These are phyloP conservation scores for Muraenolepis orangiensis DNA, from an alignment of 2,797 vertebrate species.

Conservation along the genomic window DNA sequence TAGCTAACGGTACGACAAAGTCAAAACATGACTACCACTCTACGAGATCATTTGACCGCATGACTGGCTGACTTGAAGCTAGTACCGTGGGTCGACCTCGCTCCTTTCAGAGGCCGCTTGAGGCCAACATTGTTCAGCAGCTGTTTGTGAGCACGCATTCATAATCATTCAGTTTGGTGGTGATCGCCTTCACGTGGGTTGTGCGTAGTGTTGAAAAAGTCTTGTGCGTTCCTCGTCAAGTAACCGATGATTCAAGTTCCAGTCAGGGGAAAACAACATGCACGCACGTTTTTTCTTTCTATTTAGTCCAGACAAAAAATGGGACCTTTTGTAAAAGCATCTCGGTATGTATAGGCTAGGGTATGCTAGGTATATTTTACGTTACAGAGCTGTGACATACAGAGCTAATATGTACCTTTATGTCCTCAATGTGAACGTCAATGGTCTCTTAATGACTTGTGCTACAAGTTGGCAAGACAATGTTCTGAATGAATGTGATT, in stretches of 20 bases:
- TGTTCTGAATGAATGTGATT: background rate
- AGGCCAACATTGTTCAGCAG: background rate
- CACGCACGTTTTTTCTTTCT: background rate
- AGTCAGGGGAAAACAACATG: background rate
- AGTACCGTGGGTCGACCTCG: background rate
- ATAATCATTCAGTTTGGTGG: background rate
- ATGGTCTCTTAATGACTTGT: background rate
- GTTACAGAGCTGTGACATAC: background rate
- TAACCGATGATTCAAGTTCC: conserved; percentile 21
- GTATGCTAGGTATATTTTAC: no score
- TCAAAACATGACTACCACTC: background rate
- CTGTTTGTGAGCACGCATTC: background rate
- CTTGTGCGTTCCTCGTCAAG: background rate
- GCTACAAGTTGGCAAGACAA: background rate
- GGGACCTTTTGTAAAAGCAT: background rate
- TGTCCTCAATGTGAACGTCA: background rate
- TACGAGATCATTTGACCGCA: background rate
- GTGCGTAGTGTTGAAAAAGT: background rate
- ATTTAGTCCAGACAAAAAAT: background rate
- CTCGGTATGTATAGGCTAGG: background rate
- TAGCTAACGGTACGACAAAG: background rate
- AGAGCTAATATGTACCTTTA: background rate
- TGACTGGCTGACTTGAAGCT: background rate
- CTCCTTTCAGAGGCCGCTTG: background rate
- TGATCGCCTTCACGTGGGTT: background rate